Evolutionary conservation across 2,797 vertebrate species (phyloP).

Genomic region (Vultur gryphus): DNA sequence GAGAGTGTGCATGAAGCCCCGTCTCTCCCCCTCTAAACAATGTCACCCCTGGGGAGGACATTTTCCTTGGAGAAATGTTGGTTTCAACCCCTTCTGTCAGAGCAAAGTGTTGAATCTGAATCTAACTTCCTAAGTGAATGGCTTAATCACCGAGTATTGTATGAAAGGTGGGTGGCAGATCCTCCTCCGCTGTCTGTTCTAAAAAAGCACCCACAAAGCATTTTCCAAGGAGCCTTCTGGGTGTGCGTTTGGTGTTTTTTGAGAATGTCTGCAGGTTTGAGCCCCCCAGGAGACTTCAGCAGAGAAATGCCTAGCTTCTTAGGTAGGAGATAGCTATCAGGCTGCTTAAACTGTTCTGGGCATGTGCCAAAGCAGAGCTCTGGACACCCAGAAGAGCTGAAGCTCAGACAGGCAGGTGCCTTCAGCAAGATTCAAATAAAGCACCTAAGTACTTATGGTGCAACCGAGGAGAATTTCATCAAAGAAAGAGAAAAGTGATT

Average conservation of each 20-base stretch:
- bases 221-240: conserved; percentile 26
- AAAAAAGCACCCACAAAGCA: conserved; percentile 17
- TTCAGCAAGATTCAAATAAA: conserved; percentile 40
- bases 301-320: conserved; percentile 35
- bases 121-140: not conserved
- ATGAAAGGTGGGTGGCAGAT: conserved; percentile 39
- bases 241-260: not conserved
- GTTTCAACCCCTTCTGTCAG: not conserved
- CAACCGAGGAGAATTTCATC: not conserved
- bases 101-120: not conserved
- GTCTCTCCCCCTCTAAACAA: not conserved
- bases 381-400: conserved; percentile 60
- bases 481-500: conserved; percentile 11
- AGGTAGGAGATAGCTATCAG: conserved; percentile 59
- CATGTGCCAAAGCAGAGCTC: conserved; percentile 18
- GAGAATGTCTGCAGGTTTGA: conserved; percentile 22
- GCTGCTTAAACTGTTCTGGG: conserved; percentile 50
- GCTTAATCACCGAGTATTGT: not conserved
- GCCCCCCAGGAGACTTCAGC: conserved; percentile 27
- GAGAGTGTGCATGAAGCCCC: not conserved
- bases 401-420: conserved; percentile 48
- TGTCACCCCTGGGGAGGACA: not conserved
- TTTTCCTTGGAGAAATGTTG: not conserved
- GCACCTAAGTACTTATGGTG: not conserved
- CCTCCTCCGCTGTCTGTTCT: conserved; percentile 16